A percentile compares a stretch with the other conserved stretches of the same genome.
Conservation (phyloP, 2,113 vertebrate genomes). For the Typhlomys cinereus region DNA sequence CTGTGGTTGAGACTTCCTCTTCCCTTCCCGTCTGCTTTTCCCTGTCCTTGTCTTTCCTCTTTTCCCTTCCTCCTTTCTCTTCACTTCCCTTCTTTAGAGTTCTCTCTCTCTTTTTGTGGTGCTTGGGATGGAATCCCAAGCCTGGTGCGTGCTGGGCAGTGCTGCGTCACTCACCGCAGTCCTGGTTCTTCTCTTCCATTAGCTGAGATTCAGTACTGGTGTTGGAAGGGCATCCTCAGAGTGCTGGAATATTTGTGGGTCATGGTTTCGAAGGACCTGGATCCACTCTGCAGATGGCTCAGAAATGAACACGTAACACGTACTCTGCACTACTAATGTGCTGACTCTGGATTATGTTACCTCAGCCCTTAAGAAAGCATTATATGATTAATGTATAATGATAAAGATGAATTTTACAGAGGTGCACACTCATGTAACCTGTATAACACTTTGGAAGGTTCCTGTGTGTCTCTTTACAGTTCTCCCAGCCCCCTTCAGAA, state of each 20-base stretch:
- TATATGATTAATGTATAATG: neutral
- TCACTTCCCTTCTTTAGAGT: no score
- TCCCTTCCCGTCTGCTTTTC: neutral
- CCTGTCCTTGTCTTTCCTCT: no score
- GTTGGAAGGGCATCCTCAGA: neutral
- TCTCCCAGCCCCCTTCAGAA: constrained; percentile 15
- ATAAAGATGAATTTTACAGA: neutral
- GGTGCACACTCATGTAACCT: neutral
- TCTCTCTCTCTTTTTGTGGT: neutral
- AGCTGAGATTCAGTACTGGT: neutral
- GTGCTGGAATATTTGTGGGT: neutral
- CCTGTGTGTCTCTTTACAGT: neutral
- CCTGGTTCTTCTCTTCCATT: neutral
- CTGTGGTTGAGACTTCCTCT: no score
- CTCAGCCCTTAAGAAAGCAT: neutral
- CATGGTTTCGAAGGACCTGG: neutral
- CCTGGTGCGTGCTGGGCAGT: neutral
- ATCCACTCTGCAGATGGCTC: neutral
- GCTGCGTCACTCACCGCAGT: no score
- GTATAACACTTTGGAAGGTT: neutral
- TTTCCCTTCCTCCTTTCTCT: no score
- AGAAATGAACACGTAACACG: neutral
- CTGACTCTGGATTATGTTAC: neutral
- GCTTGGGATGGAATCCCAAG: neutral
- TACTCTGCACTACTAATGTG: neutral